Evolutionary conservation across 2,797 vertebrate species (phyloP), one percentile per base, ranked within the genome.

Genomic region (Columba guinea): DNA sequence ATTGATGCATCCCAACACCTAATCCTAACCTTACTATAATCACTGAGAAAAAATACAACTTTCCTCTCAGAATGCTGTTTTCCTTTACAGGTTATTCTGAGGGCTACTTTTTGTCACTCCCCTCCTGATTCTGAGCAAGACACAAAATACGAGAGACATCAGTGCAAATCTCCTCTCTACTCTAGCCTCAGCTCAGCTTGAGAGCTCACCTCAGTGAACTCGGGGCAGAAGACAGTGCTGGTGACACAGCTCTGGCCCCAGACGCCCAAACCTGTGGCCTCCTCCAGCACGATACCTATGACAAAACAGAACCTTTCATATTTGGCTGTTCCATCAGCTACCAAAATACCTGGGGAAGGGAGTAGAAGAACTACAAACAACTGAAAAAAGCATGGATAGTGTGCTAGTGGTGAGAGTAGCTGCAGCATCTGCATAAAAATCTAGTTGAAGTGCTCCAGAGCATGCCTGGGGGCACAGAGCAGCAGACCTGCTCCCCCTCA

Each of bases 241-340:
- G 32, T 46, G 64, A 28, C 79, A 91, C 35, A 69, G 71, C 26
- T 62, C n/a, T 55, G 28, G 41, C 26, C 32, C 26, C 48, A 73
- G 7, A 30, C 49, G 9, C 32, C 32, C 4, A 2, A 80, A 86
- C 4, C 22, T 41, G 32, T 2, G 9, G 9, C 19, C 56, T 48
- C 76, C 64, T 60, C 34, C 2, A 1, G 23, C 41, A 77, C 0
- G 0, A 81, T 1, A 60, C 11, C 9, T 8, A 7, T 7, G 13
- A 81, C 13, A 51, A 82, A 78, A 86, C 27, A 71, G 56, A 48
- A 73, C 15, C 32, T 87, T 70, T 79, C 48, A 52, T 18, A 76
- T 21, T 11, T 4, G 12, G 21, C 30, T 90, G 28, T 84, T 67
- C 49, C 37, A 58, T n/a, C 30, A 76, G 37, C 68, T 48, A 69